phyloP scores from a whole-genome alignment of 2,113 vertebrate species.

The Bufo gargarizans region DNA sequence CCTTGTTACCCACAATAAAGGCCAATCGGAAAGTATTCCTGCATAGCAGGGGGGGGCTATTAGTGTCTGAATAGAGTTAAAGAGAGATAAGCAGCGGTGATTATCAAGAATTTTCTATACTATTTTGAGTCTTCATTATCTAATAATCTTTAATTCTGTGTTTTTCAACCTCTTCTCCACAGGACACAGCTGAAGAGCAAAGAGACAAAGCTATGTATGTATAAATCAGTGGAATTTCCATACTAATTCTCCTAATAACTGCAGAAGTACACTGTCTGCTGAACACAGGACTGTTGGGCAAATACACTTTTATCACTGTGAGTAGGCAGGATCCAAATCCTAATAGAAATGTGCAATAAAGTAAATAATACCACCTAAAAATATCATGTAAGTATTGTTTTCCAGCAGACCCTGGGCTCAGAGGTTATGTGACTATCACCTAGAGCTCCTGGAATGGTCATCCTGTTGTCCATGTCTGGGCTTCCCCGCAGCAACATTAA shows the following conservation, averaged over 20 bases:
- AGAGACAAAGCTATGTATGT: slow-evolving; percentile 35
- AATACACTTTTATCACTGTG: neutral
- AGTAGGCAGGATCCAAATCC: neutral
- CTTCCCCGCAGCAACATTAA: no score
- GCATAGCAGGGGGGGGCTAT: slow-evolving; percentile 43
- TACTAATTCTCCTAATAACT: slow-evolving; percentile 36
- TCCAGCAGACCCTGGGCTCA: no score
- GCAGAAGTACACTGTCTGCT: slow-evolving; percentile 15
- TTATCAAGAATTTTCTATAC: slow-evolving; percentile 47
- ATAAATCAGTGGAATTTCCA: slow-evolving; percentile 45
- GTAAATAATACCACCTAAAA: no score
- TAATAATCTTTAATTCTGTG: slow-evolving; percentile 51
- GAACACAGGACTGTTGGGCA: neutral
- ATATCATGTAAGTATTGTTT: no score
- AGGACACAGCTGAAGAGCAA: slow-evolving; percentile 39
- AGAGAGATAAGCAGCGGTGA: slow-evolving; percentile 42
- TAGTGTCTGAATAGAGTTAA: slow-evolving; percentile 33
- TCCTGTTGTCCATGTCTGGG: no score
- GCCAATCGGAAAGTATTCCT: slow-evolving; percentile 7
- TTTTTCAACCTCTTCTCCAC: slow-evolving; percentile 43
- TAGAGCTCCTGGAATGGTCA: no score
- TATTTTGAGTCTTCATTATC: slow-evolving; percentile 41
- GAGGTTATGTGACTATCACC: no score
- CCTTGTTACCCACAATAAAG: slow-evolving; percentile 10
- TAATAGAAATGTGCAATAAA: no score